Percentiles rank a stretch among this genome's conserved stretches.
Evolutionary conservation across 2,113 vertebrate genomes (phyloP).

Genomic region (Misgurnus anguillicaudatus): DNA sequence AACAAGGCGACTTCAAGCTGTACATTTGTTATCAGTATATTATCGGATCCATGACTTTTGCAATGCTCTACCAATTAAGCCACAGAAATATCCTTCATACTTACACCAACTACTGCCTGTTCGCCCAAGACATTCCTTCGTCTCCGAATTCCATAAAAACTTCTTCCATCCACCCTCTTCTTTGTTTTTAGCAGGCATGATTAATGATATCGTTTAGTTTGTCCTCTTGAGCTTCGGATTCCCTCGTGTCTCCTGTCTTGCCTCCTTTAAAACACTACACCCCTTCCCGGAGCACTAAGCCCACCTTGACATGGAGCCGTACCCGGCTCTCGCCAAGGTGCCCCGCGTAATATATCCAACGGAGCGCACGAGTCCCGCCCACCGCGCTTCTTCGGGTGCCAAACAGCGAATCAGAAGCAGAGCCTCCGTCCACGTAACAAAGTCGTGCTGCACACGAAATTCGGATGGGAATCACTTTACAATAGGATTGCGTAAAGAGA

Average conservation of each 20-base stretch:
- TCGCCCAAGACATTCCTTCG: constrained; percentile 84
- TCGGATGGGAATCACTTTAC: constrained; percentile 29
- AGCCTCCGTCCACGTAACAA: constrained; percentile 22
- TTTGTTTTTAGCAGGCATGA: constrained; percentile 79
- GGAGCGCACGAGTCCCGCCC: constrained; percentile 62
- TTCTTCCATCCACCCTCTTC: constrained; percentile 88
- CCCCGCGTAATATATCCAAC: constrained; percentile 69
- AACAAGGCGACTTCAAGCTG: no score
- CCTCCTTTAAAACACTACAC: constrained; percentile 2
- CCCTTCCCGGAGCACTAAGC: constrained; percentile 37
- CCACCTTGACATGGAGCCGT: constrained; percentile 56
- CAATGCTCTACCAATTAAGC: no score
- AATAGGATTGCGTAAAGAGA: constrained; percentile 33
- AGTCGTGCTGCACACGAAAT: not conserved
- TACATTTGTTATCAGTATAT: no score
- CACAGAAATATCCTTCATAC: constrained; percentile 57
- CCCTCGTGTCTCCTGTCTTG: constrained; percentile 23
- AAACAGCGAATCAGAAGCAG: constrained; percentile 59
- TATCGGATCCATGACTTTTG: no score
- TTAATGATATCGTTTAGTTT: constrained; percentile 53
- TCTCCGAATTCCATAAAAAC: constrained; percentile 88
- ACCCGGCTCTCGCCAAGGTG: constrained; percentile 55
- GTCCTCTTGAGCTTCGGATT: constrained; percentile 17
- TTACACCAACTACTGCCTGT: constrained; percentile 90
- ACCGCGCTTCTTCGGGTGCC: constrained; percentile 48